Conservation (phyloP, 2,113 vertebrate genomes). For the Prunella himalayana region DNA sequence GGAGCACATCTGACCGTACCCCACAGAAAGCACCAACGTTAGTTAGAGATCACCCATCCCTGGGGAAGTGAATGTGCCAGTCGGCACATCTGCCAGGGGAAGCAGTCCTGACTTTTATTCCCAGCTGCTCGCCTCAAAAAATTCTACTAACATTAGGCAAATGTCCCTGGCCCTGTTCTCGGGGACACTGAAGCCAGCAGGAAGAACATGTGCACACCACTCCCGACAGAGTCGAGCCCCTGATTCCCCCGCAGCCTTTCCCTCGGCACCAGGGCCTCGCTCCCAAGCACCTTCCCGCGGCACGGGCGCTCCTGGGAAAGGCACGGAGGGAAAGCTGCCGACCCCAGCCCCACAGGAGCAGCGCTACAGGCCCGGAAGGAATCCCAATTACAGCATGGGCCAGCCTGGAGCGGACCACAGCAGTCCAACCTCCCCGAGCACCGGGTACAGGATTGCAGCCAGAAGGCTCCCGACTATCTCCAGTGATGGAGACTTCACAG, state of each 20-base stretch:
- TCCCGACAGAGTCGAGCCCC: accelerated
- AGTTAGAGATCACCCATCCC: accelerated
- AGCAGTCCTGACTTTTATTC: not conserved
- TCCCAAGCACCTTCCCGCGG: accelerated
- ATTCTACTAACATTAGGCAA: not conserved
- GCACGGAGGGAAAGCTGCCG: not conserved
- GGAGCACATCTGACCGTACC: not conserved
- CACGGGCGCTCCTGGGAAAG: not conserved
- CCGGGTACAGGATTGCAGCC: not conserved
- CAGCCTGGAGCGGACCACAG: not conserved
- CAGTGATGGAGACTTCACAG: not conserved
- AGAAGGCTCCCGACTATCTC: too few species aligned
- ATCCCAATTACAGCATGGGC: accelerated
- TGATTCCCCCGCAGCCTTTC: not conserved
- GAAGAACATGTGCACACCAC: accelerated
- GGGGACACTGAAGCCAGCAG: too few species aligned
- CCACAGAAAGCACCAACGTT: not conserved
- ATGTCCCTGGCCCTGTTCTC: too few species aligned
- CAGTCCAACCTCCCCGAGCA: not conserved
- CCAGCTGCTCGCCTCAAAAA: not conserved
- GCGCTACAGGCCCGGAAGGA: not conserved
- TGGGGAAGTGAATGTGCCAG: too few species aligned
- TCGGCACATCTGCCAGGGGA: too few species aligned
- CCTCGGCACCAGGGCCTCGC: accelerated
- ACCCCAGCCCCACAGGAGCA: accelerated